phyloP scores from a whole-genome alignment of 2,888 invertebrate species.

The Rhagium mordax region DNA sequence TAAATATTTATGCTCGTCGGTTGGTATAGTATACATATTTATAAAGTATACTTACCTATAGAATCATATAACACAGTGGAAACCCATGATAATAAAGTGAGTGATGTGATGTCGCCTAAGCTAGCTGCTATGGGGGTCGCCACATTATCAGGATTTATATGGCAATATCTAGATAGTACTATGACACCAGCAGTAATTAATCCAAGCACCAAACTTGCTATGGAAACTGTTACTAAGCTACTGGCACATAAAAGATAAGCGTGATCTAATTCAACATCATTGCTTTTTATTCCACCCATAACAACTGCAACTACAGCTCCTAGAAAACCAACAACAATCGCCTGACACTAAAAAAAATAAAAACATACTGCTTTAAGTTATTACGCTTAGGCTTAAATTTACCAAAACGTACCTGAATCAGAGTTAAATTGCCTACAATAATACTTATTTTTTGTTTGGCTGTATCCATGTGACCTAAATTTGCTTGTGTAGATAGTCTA shows the following conservation, averaged over 20 bases:
- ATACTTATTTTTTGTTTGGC: conserved; percentile 77
- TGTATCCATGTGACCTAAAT: conserved; percentile 83
- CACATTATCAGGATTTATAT: conserved; percentile 86
- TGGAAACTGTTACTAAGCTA: conserved; percentile 82
- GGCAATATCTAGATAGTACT: conserved; percentile 77
- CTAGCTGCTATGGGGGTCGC: conserved; percentile 88
- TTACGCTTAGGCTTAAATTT: conserved; percentile 11
- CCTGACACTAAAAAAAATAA: conserved; percentile 74
- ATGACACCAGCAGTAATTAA: conserved; percentile 82
- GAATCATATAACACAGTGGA: conserved; percentile 74
- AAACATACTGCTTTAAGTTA: not conserved
- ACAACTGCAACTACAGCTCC: conserved; percentile 80
- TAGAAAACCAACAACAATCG: conserved; percentile 81
- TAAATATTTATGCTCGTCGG: too few species aligned
- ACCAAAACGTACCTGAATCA: conserved; percentile 77
- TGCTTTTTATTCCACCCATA: conserved; percentile 78
- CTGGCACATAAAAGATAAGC: conserved; percentile 82
- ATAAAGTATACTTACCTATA: conserved; percentile 68
- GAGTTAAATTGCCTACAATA: conserved; percentile 82
- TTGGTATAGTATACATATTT: conserved; percentile 11
- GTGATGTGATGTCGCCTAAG: conserved; percentile 83
- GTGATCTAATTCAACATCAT: conserved; percentile 77
- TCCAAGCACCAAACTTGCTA: conserved; percentile 82
- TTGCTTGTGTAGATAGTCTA: conserved; percentile 84
- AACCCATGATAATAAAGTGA: conserved; percentile 75